Conservation (phyloP, 2,113 vertebrate genomes). For the Zingel zingel region DNA sequence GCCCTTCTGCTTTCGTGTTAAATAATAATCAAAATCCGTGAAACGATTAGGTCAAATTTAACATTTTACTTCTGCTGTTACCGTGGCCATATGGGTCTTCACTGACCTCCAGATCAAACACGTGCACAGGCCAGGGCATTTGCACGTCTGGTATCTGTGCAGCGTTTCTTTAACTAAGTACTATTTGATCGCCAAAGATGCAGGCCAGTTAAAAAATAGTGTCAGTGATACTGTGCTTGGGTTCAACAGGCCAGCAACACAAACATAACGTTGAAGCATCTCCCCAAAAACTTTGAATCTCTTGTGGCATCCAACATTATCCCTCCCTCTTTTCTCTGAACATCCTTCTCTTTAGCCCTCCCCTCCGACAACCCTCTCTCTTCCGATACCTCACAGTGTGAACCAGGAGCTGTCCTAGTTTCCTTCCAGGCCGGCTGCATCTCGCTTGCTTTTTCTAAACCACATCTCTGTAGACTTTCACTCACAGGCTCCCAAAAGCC, state of each 20-base stretch:
- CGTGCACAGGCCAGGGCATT: not conserved
- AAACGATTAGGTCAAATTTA: not conserved
- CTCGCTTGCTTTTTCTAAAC: slow-evolving; percentile 73
- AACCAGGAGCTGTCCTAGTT: slow-evolving; percentile 77
- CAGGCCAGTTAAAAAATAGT: not conserved
- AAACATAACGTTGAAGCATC: slow-evolving; percentile 3
- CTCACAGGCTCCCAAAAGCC: slow-evolving; percentile 72
- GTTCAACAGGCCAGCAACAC: not conserved
- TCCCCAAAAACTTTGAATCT: not conserved
- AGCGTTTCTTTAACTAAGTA: not conserved
- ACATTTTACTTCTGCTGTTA: not conserved
- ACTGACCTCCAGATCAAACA: not conserved
- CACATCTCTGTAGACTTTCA: slow-evolving; percentile 77
- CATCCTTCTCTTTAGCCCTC: not conserved
- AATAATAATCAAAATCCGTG: not conserved
- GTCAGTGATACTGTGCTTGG: not conserved
- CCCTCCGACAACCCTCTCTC: not conserved
- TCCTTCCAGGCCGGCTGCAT: slow-evolving; percentile 52
- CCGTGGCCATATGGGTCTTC: not conserved
- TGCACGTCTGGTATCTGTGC: not conserved
- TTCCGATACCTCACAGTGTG: slow-evolving; percentile 35
- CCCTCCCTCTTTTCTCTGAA: slow-evolving; percentile 23
- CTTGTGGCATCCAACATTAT: not conserved
- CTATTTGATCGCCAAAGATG: not conserved
- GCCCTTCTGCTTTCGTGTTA: not conserved